phyloP scores from a whole-genome alignment of 2,888 invertebrate species.

The Chymomyza fuscimana region DNA sequence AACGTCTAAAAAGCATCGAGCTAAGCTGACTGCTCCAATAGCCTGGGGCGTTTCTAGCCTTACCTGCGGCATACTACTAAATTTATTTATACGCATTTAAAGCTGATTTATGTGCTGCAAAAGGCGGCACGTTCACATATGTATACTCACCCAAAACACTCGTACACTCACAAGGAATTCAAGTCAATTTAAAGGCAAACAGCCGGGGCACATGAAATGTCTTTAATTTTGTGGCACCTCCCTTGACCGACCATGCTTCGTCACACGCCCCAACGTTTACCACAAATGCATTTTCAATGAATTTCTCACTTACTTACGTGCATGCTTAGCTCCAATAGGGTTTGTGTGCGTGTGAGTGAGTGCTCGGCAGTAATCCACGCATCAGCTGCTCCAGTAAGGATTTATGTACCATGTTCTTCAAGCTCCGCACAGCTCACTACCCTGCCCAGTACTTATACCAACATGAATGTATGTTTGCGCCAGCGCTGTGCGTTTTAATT shows the following conservation, averaged over 20 bases:
- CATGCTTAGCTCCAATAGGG: constrained; percentile 8
- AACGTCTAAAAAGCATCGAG: constrained; percentile 15
- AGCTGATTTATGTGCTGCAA: constrained; percentile 66
- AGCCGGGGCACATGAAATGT: constrained; percentile 46
- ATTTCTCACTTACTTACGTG: constrained; percentile 49
- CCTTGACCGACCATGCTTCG: constrained; percentile 1
- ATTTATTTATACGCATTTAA: constrained; percentile 71
- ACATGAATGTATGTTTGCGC: background rate
- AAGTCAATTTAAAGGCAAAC: constrained; percentile 9
- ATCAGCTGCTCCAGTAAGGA: constrained; percentile 53
- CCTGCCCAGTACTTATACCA: background rate
- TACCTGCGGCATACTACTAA: constrained; percentile 49
- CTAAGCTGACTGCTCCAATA: constrained; percentile 8
- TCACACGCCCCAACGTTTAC: constrained; percentile 41
- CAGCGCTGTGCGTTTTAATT: constrained; percentile 3
- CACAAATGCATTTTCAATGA: constrained; percentile 70
- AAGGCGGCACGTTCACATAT: constrained; percentile 37
- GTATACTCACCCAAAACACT: constrained; percentile 3
- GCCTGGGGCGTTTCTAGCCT: constrained; percentile 9
- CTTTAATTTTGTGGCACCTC: constrained; percentile 59
- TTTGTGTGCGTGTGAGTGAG: background rate
- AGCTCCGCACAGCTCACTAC: background rate
- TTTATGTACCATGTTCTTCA: constrained; percentile 52
- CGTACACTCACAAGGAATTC: background rate
- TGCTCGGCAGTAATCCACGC: constrained; percentile 18